phyloP scores from a whole-genome alignment of 2,888 invertebrate species.

The Campoplex nolae region DNA sequence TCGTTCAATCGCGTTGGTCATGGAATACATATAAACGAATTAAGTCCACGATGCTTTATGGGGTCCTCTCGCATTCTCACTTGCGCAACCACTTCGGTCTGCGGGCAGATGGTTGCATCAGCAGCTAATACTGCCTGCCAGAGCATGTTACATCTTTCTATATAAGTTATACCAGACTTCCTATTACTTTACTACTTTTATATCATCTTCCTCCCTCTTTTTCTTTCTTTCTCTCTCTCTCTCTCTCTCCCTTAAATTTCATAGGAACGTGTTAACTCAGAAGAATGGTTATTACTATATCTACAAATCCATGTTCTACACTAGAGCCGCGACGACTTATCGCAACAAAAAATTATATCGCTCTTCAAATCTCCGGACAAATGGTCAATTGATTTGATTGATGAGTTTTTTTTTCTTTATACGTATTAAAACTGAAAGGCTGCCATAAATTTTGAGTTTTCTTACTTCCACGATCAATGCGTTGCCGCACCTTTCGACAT shows the following conservation, averaged over 20 bases:
- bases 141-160: slow-evolving; percentile 20
- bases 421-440: neutral
- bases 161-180: slow-evolving; percentile 60
- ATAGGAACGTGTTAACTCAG: slow-evolving; percentile 52
- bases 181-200: slow-evolving; percentile 54
- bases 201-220: slow-evolving; percentile 14
- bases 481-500: slow-evolving; percentile 4
- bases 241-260: slow-evolving; percentile 22
- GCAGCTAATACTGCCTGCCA: slow-evolving; percentile 53
- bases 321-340: slow-evolving; percentile 27
- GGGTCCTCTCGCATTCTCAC: slow-evolving; percentile 73
- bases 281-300: slow-evolving; percentile 49
- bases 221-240: neutral
- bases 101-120: slow-evolving; percentile 55
- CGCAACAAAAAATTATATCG: slow-evolving; percentile 23
- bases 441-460: neutral
- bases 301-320: slow-evolving; percentile 8
- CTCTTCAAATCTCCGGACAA: slow-evolving; percentile 39
- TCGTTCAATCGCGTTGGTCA: slow-evolving; percentile 30
- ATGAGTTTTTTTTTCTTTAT: neutral
- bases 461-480: neutral
- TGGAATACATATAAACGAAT: slow-evolving; percentile 64
- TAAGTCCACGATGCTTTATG: slow-evolving; percentile 75
- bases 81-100: slow-evolving; percentile 71
- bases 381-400: slow-evolving; percentile 47